A percentile compares a stretch with the other conserved stretches of the same genome.
Evolutionary conservation across 2,888 invertebrate genomes (phyloP).

Genomic region (Acronicta alni): DNA sequence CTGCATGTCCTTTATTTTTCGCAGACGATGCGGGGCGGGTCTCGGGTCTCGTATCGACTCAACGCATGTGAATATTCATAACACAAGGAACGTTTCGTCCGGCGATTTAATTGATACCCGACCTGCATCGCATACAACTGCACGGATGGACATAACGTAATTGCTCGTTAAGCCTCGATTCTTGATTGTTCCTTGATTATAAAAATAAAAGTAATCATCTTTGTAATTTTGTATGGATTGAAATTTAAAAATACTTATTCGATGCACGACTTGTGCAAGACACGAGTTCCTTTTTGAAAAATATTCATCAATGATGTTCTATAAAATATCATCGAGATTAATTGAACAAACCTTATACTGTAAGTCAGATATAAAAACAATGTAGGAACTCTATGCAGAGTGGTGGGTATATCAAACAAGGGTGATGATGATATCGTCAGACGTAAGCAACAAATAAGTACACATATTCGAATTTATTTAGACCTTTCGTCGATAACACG

Average conservation of each 20-base stretch:
- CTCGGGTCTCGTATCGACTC: conserved; percentile 62
- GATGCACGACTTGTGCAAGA: conserved; percentile 63
- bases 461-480: conserved; percentile 84
- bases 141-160: conserved; percentile 81
- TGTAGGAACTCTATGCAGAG: conserved; percentile 16
- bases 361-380: conserved; percentile 48
- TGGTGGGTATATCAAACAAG: conserved; percentile 40
- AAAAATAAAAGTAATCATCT: conserved; percentile 75
- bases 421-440: conserved; percentile 81
- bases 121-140: conserved; percentile 67
- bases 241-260: conserved; percentile 62
- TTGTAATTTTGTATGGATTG: conserved; percentile 64
- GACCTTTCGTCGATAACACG: conserved; percentile 83
- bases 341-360: conserved; percentile 36
- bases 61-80: conserved; percentile 84
- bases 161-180: conserved; percentile 85
- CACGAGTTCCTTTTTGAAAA: conserved; percentile 10
- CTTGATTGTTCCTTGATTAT: conserved; percentile 85
- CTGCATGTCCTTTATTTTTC: conserved; percentile 82
- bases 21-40: conserved; percentile 66
- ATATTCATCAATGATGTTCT: conserved; percentile 6
- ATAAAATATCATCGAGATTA: conserved; percentile 14
- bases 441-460: conserved; percentile 77
- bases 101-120: conserved; percentile 83
- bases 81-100: conserved; percentile 70